These are phyloP conservation scores for Aegithalos caudatus DNA, from an alignment of 2,113 vertebrate species.

Conservation along the genomic window DNA sequence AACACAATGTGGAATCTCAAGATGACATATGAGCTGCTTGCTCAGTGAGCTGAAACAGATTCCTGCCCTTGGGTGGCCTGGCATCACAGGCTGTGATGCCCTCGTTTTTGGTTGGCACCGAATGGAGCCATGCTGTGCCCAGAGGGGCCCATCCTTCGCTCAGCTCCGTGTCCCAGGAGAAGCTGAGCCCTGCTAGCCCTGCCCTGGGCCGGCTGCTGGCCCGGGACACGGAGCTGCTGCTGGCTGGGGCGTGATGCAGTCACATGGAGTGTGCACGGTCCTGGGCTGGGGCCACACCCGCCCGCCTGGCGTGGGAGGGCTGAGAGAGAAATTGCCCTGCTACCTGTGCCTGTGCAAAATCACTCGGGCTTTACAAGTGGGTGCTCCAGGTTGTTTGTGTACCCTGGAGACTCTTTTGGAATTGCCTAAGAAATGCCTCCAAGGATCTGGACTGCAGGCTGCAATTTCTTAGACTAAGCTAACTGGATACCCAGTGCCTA, in stretches of 20 bases:
- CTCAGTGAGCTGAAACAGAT: background rate
- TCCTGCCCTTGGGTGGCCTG: background rate
- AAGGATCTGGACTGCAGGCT: background rate
- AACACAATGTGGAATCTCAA: background rate
- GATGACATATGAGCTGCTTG: background rate
- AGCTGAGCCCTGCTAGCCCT: background rate
- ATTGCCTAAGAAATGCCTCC: background rate
- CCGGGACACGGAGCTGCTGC: background rate
- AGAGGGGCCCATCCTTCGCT: rapidly evolving
- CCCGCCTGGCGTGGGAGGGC: background rate
- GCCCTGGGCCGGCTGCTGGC: background rate
- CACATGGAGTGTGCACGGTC: rapidly evolving
- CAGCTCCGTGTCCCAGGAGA: background rate
- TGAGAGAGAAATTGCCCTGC: background rate
- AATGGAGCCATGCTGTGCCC: background rate
- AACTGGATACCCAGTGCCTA: background rate
- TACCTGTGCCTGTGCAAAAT: background rate
- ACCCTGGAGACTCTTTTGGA: background rate
- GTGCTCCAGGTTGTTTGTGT: background rate
- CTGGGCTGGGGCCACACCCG: background rate
- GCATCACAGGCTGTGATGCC: background rate
- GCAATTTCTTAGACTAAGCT: background rate
- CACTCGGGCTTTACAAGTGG: background rate
- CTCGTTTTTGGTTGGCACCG: background rate
- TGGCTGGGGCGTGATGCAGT: background rate